Evolutionary conservation across 2,888 invertebrate species (phyloP).

Genomic region (Hyalella azteca): DNA sequence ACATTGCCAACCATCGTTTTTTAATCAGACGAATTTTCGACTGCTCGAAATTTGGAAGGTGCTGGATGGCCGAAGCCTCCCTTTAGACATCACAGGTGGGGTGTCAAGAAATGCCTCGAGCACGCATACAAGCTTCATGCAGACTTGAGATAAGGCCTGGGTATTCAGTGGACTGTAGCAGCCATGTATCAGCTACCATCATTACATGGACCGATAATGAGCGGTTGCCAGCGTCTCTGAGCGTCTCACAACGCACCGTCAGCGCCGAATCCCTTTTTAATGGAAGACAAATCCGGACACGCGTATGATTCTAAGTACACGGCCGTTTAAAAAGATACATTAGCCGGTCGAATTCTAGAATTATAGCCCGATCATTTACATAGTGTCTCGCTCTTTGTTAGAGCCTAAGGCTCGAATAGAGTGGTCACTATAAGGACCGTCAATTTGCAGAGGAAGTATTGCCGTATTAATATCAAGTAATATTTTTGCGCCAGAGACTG

Average conservation of each 20-base stretch:
- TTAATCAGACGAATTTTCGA: no score
- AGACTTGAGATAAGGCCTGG: neutral
- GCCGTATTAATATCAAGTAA: slow-evolving; percentile 3
- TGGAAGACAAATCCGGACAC: neutral
- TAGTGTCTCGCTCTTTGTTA: neutral
- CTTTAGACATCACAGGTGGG: no score
- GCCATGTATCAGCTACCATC: no score
- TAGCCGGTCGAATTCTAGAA: neutral
- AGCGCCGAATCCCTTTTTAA: neutral
- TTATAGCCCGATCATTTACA: no score
- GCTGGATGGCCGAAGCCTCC: no score
- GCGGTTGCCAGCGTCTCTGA: neutral
- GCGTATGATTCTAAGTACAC: no score
- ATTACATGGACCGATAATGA: neutral
- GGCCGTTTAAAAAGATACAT: neutral
- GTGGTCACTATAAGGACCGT: neutral
- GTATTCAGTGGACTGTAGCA: neutral
- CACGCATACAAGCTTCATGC: no score
- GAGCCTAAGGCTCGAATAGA: neutral
- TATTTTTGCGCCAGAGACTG: neutral
- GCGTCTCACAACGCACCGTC: no score
- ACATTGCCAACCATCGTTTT: no score
- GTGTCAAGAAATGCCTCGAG: no score
- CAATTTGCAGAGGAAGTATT: neutral
- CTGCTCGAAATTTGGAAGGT: no score